Percentiles rank a stretch among this genome's conserved stretches.
Evolutionary conservation across 2,888 invertebrate genomes (phyloP).

Genomic region (Galerucella pusilla): DNA sequence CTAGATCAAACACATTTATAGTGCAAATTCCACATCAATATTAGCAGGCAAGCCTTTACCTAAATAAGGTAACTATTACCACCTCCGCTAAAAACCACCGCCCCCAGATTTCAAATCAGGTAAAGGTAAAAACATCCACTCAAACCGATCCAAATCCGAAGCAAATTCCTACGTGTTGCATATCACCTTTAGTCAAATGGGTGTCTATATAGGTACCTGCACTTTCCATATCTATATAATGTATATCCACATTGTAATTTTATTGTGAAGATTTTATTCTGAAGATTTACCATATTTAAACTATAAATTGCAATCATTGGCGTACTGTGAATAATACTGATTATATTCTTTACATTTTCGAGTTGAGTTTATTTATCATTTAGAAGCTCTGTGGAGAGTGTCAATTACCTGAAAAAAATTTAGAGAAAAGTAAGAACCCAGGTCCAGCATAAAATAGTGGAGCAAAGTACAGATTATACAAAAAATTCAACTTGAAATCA

Average conservation of each 20-base stretch:
- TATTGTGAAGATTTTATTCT: no score
- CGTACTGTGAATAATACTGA: neutral
- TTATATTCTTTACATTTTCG: no score
- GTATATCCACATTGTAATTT: neutral
- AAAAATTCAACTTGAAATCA: no score
- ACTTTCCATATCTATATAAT: conserved; percentile 38
- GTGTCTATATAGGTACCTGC: conserved; percentile 7
- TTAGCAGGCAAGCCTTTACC: conserved; percentile 60
- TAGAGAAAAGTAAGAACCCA: no score
- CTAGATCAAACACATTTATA: conserved; percentile 1
- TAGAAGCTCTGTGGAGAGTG: no score
- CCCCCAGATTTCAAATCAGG: conserved; percentile 51
- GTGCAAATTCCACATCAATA: neutral
- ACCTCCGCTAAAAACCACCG: conserved; percentile 59
- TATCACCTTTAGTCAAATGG: conserved; percentile 29
- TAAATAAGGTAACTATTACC: conserved; percentile 60
- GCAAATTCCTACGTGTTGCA: conserved; percentile 38
- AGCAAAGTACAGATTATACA: no score
- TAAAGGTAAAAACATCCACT: conserved; percentile 43
- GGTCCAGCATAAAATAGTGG: no score
- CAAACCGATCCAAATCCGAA: conserved; percentile 37
- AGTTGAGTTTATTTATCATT: no score
- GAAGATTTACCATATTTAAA: conserved; percentile 10
- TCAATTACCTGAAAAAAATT: no score
- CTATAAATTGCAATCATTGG: conserved; percentile 9